Base-by-base conservation (phyloP, 2,113 vertebrate species). In the Copsychus sechellarum region DNA sequence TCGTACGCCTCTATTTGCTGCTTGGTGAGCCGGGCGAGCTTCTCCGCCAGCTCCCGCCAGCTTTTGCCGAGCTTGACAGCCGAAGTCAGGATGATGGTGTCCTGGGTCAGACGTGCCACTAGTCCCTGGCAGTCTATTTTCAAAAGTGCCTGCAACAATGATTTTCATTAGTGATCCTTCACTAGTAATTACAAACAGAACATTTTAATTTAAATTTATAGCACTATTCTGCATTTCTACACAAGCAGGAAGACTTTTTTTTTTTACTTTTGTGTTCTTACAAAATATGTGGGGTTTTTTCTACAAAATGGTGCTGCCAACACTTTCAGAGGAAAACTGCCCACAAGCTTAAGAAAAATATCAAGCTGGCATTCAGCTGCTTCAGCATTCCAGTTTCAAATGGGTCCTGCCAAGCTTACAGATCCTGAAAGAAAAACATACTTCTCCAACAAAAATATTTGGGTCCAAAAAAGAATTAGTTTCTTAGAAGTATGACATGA, bases 1-100 rank as follows among this genome's bases (percentile, higher is more conserved):
- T 99, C 99, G 7, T 99, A 99, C 11, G 96, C 97, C 28, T 98
- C 98, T 1, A 99, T 98, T 91, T 99, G 99, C 92, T 98, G 97
- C 43, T 98, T 98, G 50, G 99, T 98, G 56, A 99, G 98, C 83
- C 98, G 98, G 43, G 97, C 98, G 31, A 98, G 86, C 92, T 98
- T 99, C 95, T 99, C 99, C 0, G 98, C 99, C 2, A 99, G 97
- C 92, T 99, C 99, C 82, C 98, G 98, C 99, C 99, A 99, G 95
- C 97, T 96, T 83, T 97, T 96, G 20, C 99, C 99, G 57, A 99
- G 98, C 92, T 99, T 99, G 91, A 99, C 99, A 38, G 99, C 99
- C 38, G 99, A 98, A 66, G 99, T 99, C 92, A 99, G 96, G 96
- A 99, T 98, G 80, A 98, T 97, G 36, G 98, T 98, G 84, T 99